Base-by-base conservation (phyloP, 1,140 invertebrate genomes). In the Conus betulinus region DNA sequence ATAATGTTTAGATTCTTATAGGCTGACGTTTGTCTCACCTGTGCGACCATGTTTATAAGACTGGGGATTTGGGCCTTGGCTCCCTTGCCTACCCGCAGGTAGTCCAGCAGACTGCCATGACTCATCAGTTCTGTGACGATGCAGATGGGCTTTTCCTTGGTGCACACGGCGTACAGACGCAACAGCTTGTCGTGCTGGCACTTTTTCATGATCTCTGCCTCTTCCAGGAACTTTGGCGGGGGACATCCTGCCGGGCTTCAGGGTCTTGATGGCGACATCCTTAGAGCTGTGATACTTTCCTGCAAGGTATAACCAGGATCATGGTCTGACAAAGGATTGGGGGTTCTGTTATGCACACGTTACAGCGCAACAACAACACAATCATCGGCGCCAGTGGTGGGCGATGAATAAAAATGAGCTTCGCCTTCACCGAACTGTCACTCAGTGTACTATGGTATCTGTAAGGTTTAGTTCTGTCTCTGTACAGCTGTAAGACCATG, bases 111-210 rank as follows among this genome's bases (percentile, higher is more conserved):
- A 91, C 98, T 99, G 85, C 98, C 98, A 94, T 99, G 98, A 95
- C 98, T 98, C 98, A 99, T 99, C 63, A 99, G 96, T 96, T 99
- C 99, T 0, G 99, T 99, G 81, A 99, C 99, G 92, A 99, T 99
- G 94, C 99, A 99, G 94, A 99, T 99, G 0, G 99, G 99, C 95
- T 99, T 99, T 94, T 99, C 98, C 92, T 98, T 97, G 11, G 99
- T 99, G 94, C 99, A 99, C 20, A 99, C 99, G 20, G 99, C 99
- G 95, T 99, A 99, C 63, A 99, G 91, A 51, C 98, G 98, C 15
- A 99, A 98, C 63, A 99, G 96, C 88, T 99, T 97, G 93, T 98
- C 97, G 95, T 99, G 99, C 86, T 98, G 96, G 95, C 99, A 99
- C 94, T 99, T 98, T 94, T 99, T 99, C 99, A 99, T 99, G 74